These are phyloP conservation scores for Porphyrio hochstetteri DNA, from an alignment of 2,113 vertebrate species.

Conservation along the genomic window DNA sequence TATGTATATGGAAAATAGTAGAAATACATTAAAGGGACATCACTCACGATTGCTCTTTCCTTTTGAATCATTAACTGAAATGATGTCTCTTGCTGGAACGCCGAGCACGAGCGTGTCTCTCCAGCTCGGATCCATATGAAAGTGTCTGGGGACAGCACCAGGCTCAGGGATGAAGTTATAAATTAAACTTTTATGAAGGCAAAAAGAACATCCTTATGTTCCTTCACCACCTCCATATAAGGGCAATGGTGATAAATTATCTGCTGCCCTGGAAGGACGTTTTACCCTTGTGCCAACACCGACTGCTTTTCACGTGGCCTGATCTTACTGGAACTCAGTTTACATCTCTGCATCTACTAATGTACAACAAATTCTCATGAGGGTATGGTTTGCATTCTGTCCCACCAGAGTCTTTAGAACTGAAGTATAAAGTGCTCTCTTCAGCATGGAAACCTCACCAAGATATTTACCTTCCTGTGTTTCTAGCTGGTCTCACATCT, in stretches of 20 bases:
- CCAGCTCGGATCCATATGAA: not conserved
- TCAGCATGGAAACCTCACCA: not conserved
- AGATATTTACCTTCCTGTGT: not conserved
- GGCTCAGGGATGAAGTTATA: not conserved
- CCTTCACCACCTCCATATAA: not conserved
- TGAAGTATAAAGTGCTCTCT: not conserved
- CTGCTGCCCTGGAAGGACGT: not conserved
- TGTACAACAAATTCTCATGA: not conserved
- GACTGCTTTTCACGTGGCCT: not conserved
- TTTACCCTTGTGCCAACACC: not conserved
- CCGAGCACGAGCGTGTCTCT: not conserved
- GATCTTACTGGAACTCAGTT: not conserved
- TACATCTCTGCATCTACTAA: not conserved
- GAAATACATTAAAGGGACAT: not conserved
- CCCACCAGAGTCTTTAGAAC: not conserved
- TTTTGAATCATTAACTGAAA: not conserved
- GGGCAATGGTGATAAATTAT: not conserved
- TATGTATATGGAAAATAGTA: not conserved
- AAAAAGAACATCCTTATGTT: not conserved
- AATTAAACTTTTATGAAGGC: constrained; percentile 15
- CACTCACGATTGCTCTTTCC: not conserved
- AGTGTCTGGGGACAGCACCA: not conserved
- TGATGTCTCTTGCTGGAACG: not conserved
- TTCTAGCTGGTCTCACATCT: not conserved
- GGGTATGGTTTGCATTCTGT: not conserved